Evolutionary conservation across 2,888 invertebrate species (phyloP).

Genomic region (Plebejus anna): DNA sequence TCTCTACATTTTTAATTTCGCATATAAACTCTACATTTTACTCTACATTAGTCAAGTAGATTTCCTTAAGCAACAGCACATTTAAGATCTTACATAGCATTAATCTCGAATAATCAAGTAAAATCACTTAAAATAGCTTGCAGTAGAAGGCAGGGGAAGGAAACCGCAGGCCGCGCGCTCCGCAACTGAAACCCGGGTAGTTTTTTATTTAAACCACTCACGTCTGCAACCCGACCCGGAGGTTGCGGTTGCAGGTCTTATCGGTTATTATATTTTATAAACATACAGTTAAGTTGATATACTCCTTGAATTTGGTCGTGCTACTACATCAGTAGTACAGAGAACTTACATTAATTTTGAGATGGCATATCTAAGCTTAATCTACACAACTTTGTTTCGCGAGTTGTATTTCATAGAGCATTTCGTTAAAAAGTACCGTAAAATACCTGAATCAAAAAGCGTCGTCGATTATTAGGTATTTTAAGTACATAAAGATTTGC

Average conservation of each 20-base stretch:
- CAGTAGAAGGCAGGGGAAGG: background rate
- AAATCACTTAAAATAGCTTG: conserved; percentile 7
- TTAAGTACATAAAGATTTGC: no score
- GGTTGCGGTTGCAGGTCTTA: conserved; percentile 26
- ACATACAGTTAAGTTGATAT: background rate
- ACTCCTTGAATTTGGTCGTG: background rate
- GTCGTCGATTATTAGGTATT: no score
- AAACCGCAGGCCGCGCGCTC: conserved; percentile 24
- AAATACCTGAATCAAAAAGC: no score
- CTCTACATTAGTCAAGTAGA: background rate
- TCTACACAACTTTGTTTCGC: no score
- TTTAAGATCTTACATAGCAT: background rate
- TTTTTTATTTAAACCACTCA: conserved; percentile 31
- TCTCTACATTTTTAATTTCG: background rate
- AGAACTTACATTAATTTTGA: no score
- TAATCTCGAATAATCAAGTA: background rate
- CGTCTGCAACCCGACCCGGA: conserved; percentile 24
- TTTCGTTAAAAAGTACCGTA: no score
- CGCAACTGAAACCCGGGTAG: conserved; percentile 12
- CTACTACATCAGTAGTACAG: background rate
- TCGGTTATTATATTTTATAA: conserved; percentile 7
- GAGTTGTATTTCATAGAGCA: no score
- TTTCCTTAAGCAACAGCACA: background rate
- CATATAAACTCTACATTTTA: background rate
- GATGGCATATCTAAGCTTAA: no score